These are phyloP conservation scores for Micrastur ruficollis DNA, from an alignment of 2,797 vertebrate genomes.

Conservation along the genomic window DNA sequence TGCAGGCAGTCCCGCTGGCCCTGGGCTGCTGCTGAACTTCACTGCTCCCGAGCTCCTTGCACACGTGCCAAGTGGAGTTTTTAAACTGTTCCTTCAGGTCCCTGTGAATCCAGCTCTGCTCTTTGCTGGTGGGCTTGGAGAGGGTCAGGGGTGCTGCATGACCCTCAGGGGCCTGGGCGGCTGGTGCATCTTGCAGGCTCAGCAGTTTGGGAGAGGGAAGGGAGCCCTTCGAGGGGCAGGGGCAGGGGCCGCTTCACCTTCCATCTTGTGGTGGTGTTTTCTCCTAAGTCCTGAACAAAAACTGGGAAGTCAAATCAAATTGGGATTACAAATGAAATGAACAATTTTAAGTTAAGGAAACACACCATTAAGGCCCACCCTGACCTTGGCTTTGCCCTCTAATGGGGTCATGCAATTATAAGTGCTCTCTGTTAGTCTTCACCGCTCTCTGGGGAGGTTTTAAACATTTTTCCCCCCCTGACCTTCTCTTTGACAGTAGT, in stretches of 20 bases:
- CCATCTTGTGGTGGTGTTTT: not conserved
- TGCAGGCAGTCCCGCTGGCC: rapidly evolving
- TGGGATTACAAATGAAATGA: not conserved
- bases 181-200: not conserved
- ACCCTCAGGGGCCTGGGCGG: rapidly evolving
- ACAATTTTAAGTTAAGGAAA: not conserved
- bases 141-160: not conserved
- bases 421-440: not conserved
- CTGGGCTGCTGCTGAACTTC: not conserved
- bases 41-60: not conserved
- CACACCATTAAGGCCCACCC: not conserved
- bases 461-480: not conserved
- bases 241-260: not conserved
- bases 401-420: not conserved
- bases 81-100: not conserved
- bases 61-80: not conserved
- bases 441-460: not conserved
- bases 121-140: not conserved
- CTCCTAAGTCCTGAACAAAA: not conserved
- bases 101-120: not conserved
- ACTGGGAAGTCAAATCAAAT: not conserved
- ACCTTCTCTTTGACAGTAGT: not conserved
- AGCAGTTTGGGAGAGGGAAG: not conserved
- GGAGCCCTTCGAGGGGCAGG: not conserved
- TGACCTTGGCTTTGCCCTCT: not conserved